These are phyloP conservation scores for Gorsachius magnificus DNA, from an alignment of 2,797 vertebrate genomes.

Conservation along the genomic window DNA sequence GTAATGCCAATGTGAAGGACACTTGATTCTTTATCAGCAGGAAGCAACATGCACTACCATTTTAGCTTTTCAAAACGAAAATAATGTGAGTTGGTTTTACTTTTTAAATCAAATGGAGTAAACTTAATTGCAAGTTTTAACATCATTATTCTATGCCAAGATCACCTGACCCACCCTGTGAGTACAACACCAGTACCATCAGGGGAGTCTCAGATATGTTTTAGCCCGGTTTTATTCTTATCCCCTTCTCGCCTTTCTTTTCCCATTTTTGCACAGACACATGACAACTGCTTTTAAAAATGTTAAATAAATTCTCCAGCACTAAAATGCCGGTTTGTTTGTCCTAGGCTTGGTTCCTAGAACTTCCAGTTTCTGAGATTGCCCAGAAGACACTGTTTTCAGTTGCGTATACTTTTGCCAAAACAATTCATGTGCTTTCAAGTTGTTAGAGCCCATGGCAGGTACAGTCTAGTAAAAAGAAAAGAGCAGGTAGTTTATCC, in stretches of 20 bases:
- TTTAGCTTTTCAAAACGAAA: background rate
- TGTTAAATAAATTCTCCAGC: background rate
- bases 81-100: background rate
- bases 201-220: background rate
- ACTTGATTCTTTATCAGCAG: background rate
- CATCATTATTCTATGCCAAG: background rate
- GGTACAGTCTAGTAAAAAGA: background rate
- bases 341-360: background rate
- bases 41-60: background rate
- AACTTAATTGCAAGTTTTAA: background rate
- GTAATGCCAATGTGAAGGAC: background rate
- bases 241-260: background rate
- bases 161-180: background rate
- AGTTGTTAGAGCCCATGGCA: background rate
- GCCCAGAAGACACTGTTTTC: background rate
- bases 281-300: background rate
- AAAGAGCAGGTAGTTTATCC: background rate
- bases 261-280: background rate
- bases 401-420: background rate
- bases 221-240: background rate
- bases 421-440: background rate
- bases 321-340: background rate
- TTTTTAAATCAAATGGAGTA: background rate
- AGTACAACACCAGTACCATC: background rate
- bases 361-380: background rate